These are phyloP conservation scores for Rhabditophanes sp. DNA, from an alignment of 2,888 invertebrate genomes.

Conservation along the genomic window DNA sequence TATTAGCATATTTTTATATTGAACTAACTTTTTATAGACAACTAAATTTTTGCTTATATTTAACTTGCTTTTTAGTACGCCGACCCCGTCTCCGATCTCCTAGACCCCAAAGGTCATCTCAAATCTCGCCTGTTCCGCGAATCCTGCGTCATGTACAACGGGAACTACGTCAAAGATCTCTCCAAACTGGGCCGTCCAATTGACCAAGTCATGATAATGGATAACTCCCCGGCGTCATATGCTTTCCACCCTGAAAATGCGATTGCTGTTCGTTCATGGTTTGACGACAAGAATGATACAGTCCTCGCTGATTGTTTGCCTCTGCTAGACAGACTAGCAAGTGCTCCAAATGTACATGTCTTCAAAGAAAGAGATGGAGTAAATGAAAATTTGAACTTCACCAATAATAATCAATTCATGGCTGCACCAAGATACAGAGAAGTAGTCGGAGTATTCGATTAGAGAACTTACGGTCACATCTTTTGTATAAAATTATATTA, in stretches of 20 bases:
- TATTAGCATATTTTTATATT: neutral
- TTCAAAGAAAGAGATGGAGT: too few relatives aligned
- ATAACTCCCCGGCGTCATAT: constrained; percentile 98
- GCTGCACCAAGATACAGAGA: too few relatives aligned
- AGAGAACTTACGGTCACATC: too few relatives aligned
- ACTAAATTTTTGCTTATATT: too few relatives aligned
- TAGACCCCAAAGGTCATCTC: constrained; percentile 85
- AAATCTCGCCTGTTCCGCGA: constrained; percentile 78
- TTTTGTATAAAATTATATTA: too few relatives aligned
- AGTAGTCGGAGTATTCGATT: too few relatives aligned
- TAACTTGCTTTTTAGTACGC: constrained; percentile 59
- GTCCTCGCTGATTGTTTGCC: constrained; percentile 92
- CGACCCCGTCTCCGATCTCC: constrained; percentile 92
- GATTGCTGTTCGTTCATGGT: constrained; percentile 97
- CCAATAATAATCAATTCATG: too few relatives aligned
- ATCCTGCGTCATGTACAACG: constrained; percentile 97
- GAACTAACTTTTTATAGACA: too few relatives aligned
- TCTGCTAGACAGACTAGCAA: constrained; percentile 87
- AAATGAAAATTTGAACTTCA: too few relatives aligned
- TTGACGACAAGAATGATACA: constrained; percentile 93
- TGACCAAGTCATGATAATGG: constrained; percentile 88
- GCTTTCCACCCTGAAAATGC: constrained; percentile 99
- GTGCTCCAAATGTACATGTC: constrained; percentile 68
- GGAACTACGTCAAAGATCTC: constrained; percentile 98
- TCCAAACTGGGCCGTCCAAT: constrained; percentile 89